Base-by-base conservation (phyloP, 2,797 vertebrate species). In the Anisognathus igniventris region DNA sequence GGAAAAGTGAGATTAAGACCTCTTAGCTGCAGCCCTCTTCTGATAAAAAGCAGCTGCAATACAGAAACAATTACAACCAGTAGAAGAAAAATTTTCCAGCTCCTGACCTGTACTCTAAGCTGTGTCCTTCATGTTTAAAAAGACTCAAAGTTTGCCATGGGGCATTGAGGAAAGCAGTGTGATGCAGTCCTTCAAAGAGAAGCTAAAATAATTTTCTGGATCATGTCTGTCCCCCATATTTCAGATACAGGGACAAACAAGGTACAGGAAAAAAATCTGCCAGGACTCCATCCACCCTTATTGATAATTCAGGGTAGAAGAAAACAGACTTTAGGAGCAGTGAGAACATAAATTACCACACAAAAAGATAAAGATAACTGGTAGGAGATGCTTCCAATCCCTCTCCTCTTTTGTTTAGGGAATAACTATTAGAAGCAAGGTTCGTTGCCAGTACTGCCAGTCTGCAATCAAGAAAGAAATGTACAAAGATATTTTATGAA, bases 11-110 rank as follows among this genome's bases (percentile, higher is more conserved):
- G 75, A 92, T 90, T 80, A 80, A 88, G 79, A 56, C 27, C 20
- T 86, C 37, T 76, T 70, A 71, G 74, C 35, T 58, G 37, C 1
- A 1, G 27, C 31, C 6, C 21, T 20, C 40, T 81, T 50, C 80
- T 92, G 58, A 88, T 57, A 44, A 90, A 89, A 92, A 91, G 60
- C 90, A 92, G 75, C 72, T 88, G 75, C 56, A 70, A 66, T 5
- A 73, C 12, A 65, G 54, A 85, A 23, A 60, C 40, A 82, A 27
- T 24, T 19, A 65, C 1, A 10, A 14, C 5, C 44, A 79, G 64
- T 0, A 67, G 23, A 24, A 76, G 15, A 28, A 77, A 74, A 60
- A 6, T 12, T 77, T 66, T 71, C 57, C 31, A 67, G 44, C 22
- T 92, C 40, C 60, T 58, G 67, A 68, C 25, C 30, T 39, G 40